Evolutionary conservation across 35 echinoderm and acorn worm species (phyloP).

Genomic region (Anneissia japonica): DNA sequence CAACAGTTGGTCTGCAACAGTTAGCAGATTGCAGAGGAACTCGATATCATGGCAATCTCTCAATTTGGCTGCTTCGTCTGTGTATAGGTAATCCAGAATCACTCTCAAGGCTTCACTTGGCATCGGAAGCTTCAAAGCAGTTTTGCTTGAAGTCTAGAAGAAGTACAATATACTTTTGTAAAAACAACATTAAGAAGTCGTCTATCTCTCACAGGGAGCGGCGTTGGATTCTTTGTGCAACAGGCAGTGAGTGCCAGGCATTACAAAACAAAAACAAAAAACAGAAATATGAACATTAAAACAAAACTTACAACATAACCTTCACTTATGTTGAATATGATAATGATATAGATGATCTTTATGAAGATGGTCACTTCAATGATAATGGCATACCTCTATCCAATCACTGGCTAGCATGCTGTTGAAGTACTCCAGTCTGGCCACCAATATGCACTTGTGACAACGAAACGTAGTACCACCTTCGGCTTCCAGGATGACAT

Average conservation of each 20-base stretch:
- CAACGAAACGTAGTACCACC: slow-evolving; percentile 60
- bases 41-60: slow-evolving; percentile 59
- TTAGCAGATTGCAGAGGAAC: slow-evolving; percentile 72
- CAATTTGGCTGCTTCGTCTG: slow-evolving; percentile 40
- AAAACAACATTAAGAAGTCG: too few relatives aligned
- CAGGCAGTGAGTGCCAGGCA: too few relatives aligned
- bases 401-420: slow-evolving; percentile 90
- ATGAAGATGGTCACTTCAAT: too few relatives aligned
- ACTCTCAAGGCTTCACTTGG: slow-evolving; percentile 52
- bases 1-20: slow-evolving; percentile 74
- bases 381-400: slow-evolving; percentile 87
- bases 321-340: too few relatives aligned
- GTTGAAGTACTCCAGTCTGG: slow-evolving; percentile 93
- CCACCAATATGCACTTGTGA: slow-evolving; percentile 84
- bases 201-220: too few relatives aligned
- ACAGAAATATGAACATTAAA: too few relatives aligned
- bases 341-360: too few relatives aligned
- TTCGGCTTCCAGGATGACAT: slow-evolving; percentile 66
- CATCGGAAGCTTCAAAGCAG: slow-evolving; percentile 71
- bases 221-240: too few relatives aligned
- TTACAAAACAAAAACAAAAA: too few relatives aligned
- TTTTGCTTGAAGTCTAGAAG: slow-evolving; percentile 59
- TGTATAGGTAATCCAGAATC: slow-evolving; percentile 83
- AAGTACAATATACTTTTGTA: too few relatives aligned
- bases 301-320: too few relatives aligned